Evolutionary conservation across 2,888 invertebrate genomes (phyloP), one percentile per base, ranked within the genome.

Genomic region (Heliconius cydno): DNA sequence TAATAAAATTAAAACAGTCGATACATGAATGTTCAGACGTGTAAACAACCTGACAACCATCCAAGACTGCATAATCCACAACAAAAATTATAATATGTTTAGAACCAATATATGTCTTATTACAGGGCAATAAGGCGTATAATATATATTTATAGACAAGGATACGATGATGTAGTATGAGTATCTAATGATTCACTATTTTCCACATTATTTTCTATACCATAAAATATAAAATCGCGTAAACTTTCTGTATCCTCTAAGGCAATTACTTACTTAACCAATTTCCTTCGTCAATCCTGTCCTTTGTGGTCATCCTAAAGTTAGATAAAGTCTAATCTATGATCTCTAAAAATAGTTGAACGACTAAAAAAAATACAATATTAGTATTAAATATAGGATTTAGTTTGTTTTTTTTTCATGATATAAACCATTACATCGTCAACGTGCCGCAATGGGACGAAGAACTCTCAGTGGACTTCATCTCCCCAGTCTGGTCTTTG

Each of bases 221-320:
- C 7, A n/a, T 82, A 79, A 72, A 65, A 19, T 9, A 46, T 15
- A 78, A 60, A 82, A 57, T 80, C 7, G 38, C 41, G 30, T 75
- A 68, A 30, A 4, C 5, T 25, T 15, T n/a, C 12, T 34, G 2
- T 52, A 66, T 82, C 52, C 73, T 76, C 76, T 76, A 66, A 67
- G 75, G 85, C 89, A 87, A 90, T 90, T 90, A 90, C 83, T 88
- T 88, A 89, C 86, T 90, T 90, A 86, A 86, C 83, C 84, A 85
- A 85, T 86, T 85, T 85, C 85, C 85, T 81, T 82, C 83, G 80
- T 78, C 80, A 79, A 75, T 60, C 75, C 79, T 81, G 82, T 83
- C 85, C 82, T 83, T 84, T 81, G 81, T 78, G 81, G 76, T 60
- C 60, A 73, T 70, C 76, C 52, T 70, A 52, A 78, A 72, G 57